Base-by-base conservation (phyloP, 2,888 invertebrate genomes). In the Eutolmus rufibarbis region DNA sequence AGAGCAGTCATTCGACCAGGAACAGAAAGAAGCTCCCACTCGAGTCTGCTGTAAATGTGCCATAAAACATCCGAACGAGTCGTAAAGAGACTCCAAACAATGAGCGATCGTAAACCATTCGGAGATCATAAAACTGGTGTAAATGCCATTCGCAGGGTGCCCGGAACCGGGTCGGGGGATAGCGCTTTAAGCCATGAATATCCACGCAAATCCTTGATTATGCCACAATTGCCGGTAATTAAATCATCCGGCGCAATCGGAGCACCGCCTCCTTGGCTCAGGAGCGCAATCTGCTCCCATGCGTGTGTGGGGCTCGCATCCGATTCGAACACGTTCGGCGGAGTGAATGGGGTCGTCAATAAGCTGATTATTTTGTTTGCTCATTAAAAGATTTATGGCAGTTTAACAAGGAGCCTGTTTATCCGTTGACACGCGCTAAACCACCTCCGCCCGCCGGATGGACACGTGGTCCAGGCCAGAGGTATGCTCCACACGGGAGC, bases 21-120 rank as follows among this genome's bases (percentile, higher is more conserved):
- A 56, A 81, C 51, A 14, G n/a, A 51, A 34, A 34, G 28, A 31
- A n/a, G 19, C 28, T 81, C 56, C 81, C 51, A 23, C 34, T 56
- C 46, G 31, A 46, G 31, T 12, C 34, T 8, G 28, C 82, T 37
- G 56, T 82, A 66, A 82, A 82, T 57, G 82, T 12, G 23, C 82
- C 57, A 82, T 82, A 82, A 82, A 82, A 82, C 57, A 56, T 82
- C 82, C 57, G 37, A 57, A 57, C 28, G 23, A 82, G 82, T 82
- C 82, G 82, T 82, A 82, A 82, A 82, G 82, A 66, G 56, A 37
- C 19, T 82, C 82, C 82, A 82, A 82, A 82, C 82, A 82, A 82
- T 82, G 66, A 82, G 23, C 56, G 82, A 82, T 82, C 82, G 37
- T 82, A 82, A 82, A 82, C 56, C 57, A 82, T 82, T 57, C 57